phyloP scores from a whole-genome alignment of 1,140 invertebrate species.

The Pseudomyrmex pallidus region DNA sequence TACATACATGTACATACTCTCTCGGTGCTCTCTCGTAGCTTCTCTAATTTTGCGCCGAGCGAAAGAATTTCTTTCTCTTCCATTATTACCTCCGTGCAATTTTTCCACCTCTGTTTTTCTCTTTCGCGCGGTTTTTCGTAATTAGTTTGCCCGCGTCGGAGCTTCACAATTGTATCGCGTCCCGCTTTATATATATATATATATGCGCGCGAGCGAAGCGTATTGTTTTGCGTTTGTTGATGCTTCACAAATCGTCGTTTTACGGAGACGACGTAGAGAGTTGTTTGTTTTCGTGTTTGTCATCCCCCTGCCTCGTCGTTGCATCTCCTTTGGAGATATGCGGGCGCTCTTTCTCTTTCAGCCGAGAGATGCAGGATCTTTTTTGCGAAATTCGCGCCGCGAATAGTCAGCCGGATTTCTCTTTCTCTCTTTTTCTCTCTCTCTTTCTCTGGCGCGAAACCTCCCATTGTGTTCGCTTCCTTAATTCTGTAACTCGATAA shows the following conservation, averaged over 20 bases:
- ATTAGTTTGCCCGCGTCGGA: too few species aligned
- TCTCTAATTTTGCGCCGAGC: conserved; percentile 23
- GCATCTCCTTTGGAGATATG: not conserved
- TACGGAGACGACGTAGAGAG: not conserved
- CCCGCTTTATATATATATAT: not conserved
- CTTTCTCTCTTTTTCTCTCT: not conserved
- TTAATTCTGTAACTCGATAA: conserved; percentile 29
- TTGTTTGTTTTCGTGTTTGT: not conserved
- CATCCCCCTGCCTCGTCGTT: not conserved
- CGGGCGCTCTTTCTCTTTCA: not conserved
- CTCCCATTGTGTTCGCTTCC: not conserved
- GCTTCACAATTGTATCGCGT: not conserved
- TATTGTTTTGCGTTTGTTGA: conserved; percentile 6
- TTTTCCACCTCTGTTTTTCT: not conserved
- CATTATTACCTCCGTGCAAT: not conserved
- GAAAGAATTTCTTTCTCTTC: not conserved
- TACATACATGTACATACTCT: not conserved
- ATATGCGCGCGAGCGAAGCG: not conserved
- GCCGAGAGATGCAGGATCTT: not conserved
- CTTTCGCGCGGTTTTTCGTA: not conserved
- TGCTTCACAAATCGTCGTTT: not conserved
- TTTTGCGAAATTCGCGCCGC: conserved; percentile 5
- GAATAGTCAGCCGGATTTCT: not conserved
- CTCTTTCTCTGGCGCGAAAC: too few species aligned
- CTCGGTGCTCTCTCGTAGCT: not conserved